Percentiles rank a stretch among this genome's conserved stretches.
Conservation (phyloP, 1,140 invertebrate species). For the Magallana angulata region DNA sequence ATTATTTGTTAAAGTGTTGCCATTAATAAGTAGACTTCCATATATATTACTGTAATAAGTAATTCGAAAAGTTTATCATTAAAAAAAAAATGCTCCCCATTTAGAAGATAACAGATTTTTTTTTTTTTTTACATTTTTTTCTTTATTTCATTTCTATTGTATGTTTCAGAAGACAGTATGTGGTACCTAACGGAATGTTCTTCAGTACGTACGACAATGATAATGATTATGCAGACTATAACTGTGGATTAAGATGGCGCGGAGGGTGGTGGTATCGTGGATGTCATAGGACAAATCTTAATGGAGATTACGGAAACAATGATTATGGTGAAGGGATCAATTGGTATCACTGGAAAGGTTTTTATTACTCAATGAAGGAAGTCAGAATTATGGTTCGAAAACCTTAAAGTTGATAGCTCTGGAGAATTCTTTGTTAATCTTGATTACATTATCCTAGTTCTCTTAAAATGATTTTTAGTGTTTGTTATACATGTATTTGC, state of each 20-base stretch:
- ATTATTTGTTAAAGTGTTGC: too few relatives aligned
- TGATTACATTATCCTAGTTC: too few relatives aligned
- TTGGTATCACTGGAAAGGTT: background rate
- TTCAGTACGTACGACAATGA: conserved; percentile 83
- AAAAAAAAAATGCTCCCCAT: too few relatives aligned
- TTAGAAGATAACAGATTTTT: too few relatives aligned
- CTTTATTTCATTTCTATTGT: too few relatives aligned
- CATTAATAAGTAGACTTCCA: too few relatives aligned
- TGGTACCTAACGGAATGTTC: conserved; percentile 81
- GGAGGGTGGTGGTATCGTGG: background rate
- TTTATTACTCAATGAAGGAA: background rate
- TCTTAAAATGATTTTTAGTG: too few relatives aligned
- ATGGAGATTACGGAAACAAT: background rate
- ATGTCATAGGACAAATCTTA: background rate
- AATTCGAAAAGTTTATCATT: too few relatives aligned
- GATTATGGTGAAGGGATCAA: background rate
- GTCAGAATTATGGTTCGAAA: conserved; percentile 10
- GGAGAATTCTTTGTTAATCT: too few relatives aligned
- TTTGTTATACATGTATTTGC: too few relatives aligned
- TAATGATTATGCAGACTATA: conserved; percentile 81
- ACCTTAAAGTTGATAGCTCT: background rate
- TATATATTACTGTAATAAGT: too few relatives aligned
- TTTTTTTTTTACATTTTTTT: too few relatives aligned
- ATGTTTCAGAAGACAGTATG: conserved; percentile 81
- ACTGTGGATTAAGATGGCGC: conserved; percentile 83